Evolutionary conservation across 2,888 invertebrate species (phyloP), one percentile per base, ranked within the genome.

Genomic region (Pharmacophagus antenor): DNA sequence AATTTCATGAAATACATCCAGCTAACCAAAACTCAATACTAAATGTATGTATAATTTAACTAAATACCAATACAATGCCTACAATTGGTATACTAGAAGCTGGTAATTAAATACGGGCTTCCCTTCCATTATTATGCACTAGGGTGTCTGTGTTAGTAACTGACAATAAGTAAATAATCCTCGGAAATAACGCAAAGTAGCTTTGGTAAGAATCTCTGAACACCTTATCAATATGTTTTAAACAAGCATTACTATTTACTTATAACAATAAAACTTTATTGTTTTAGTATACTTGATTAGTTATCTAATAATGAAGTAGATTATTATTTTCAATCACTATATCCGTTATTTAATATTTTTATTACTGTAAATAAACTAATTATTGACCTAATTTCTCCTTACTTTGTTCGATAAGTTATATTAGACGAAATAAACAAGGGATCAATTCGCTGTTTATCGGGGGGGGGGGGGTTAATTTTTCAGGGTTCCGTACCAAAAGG

Each of bases 71-170:
- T 31, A 31, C 2, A 31, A 12, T 31, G 23, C 6, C 47, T 53
- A 47, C 25, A 51, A 1, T n/a, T n/a, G n/a, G n/a, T 27, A 46
- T 17, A 21, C 20, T 12, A 44, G 12, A 21, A 44, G 12, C 20
- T n/a, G 12, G 47, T 53, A 53, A 58, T 58, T 53, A 41, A 53
- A 58, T 47, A 58, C 4, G 46, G 47, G 52, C 52, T 58, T 53
- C 52, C 57, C 58, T 17, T 47, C n/a, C 20, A 37, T 58, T 31
- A 15, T 17, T 37, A 44, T 42, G 10, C 58, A 46, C 22, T 58
- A 58, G 47, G 58, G 51, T 51, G 52, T 47, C 44, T 37, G 51
- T 22, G 46, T 31, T 58, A 58, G 46, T 52, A 31, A 47, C 46
- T 15, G n/a, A 22, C 23, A 58, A 58, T 53, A 47, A 10, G 20